Evolutionary conservation across 2,113 vertebrate species (phyloP).

Genomic region (Pogona vitticeps): DNA sequence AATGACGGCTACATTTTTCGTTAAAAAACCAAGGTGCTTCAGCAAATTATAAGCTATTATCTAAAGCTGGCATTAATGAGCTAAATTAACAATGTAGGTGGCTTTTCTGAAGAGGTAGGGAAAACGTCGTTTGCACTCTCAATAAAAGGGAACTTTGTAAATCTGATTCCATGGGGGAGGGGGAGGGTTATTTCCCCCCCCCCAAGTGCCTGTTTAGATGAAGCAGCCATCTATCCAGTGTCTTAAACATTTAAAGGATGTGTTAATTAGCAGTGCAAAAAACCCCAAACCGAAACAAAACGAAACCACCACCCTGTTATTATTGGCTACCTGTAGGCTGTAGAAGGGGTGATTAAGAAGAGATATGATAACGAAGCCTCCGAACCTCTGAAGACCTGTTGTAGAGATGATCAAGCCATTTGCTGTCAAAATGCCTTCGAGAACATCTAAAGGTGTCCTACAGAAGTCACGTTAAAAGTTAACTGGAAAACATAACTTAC

Average conservation of each 20-base stretch:
- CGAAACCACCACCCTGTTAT: no score
- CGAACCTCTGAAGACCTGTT: not conserved
- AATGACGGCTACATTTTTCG: conserved; percentile 34
- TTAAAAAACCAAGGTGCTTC: conserved; percentile 7
- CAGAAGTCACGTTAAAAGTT: no score
- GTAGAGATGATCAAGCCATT: no score
- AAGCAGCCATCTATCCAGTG: not conserved
- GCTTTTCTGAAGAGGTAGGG: not conserved
- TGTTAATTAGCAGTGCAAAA: not conserved
- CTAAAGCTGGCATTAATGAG: conserved; percentile 16
- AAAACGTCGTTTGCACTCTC: not conserved
- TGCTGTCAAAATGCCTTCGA: no score
- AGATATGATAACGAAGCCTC: not conserved
- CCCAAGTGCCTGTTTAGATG: not conserved
- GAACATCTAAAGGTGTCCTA: no score
- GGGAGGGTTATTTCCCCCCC: not conserved
- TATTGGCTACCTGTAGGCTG: not conserved
- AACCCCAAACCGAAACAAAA: no score
- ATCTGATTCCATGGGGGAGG: not conserved
- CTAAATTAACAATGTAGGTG: not conserved
- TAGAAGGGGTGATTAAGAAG: not conserved
- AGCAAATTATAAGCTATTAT: conserved; percentile 11
- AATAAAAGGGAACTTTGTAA: not conserved
- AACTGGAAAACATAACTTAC: no score
- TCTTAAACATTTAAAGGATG: not conserved